Evolutionary conservation across 2,888 invertebrate species (phyloP), one percentile per base, ranked within the genome.

Genomic region (Serrognathus titanus): DNA sequence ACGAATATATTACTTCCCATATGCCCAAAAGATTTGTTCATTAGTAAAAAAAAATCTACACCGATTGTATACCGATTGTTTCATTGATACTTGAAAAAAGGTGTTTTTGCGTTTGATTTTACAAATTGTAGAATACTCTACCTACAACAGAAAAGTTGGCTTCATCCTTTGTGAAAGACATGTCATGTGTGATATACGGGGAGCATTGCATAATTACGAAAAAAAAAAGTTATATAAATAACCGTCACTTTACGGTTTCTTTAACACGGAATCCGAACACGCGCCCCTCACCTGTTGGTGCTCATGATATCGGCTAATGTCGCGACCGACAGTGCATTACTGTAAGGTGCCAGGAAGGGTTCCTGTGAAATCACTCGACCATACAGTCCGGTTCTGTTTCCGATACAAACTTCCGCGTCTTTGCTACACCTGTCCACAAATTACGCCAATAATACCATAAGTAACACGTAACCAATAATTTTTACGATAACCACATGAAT

Each of bases 251-350:
- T 57, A 62, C 62, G 58, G 53, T 55, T 20, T 62, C 51, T 20
- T 60, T 46, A 55, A 13, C 59, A 62, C 51, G 53, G 59, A 62
- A 62, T 62, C 62, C 60, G 62, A 59, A 62, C 62, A 58, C 59
- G 62, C 58, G 62, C 55, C 59, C 53, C 62, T 60, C 62, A 59
- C 60, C 59, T 62, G 59, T 55, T 53, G 13, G 13, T 35, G n/a
- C 37, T 16, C 13, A 13, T 38, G 49, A 43, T 43, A 43, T 43
- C 20, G 20, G 43, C 43, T 43, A 43, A 43, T 16, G 43, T 43
- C 43, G 10, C 12, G 38, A 38, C 12, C 37, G 36, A 12, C 38
- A 49, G 49, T 49, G 49, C 49, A 38, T 49, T 49, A 49, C 20
- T 38, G 49, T 48, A 48, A 48, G 24, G 48, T 48, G 36, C 36